These are phyloP conservation scores for Passerina amoena DNA, from an alignment of 2,113 vertebrate genomes.

Conservation along the genomic window DNA sequence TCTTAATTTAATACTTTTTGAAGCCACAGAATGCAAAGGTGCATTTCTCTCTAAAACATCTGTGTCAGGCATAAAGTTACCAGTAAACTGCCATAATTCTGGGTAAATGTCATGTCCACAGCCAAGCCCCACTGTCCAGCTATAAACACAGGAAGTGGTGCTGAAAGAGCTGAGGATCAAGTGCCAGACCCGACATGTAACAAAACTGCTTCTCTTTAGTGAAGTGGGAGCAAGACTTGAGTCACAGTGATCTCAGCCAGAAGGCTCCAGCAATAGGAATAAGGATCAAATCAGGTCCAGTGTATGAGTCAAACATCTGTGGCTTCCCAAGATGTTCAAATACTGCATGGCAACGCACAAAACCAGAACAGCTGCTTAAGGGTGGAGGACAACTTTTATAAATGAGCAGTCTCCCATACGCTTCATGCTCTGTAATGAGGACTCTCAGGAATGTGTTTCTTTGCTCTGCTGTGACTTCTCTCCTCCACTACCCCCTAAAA, in stretches of 20 bases:
- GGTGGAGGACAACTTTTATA: not conserved
- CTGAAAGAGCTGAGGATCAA: not conserved
- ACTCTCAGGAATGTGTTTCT: not conserved
- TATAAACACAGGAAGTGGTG: not conserved
- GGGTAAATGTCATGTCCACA: not conserved
- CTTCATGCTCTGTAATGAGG: not conserved
- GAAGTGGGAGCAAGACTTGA: not conserved
- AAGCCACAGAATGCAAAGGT: not conserved
- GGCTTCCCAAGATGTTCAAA: not conserved
- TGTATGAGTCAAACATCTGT: conserved; percentile 1
- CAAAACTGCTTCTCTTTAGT: not conserved
- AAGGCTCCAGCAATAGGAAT: not conserved
- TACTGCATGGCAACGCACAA: not conserved
- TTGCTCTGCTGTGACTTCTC: not conserved
- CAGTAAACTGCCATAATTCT: not conserved
- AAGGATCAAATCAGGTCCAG: not conserved
- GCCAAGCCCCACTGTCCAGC: not conserved
- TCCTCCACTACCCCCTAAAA: not conserved
- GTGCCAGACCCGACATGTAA: not conserved
- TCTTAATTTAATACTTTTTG: not conserved
- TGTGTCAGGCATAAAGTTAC: not conserved
- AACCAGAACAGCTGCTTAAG: conserved; percentile 35
- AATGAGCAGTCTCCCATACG: not conserved
- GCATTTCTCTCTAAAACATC: not conserved
- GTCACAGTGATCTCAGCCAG: not conserved